phyloP scores from a whole-genome alignment of 2,113 vertebrate genomes.

The Podilymbus podiceps region DNA sequence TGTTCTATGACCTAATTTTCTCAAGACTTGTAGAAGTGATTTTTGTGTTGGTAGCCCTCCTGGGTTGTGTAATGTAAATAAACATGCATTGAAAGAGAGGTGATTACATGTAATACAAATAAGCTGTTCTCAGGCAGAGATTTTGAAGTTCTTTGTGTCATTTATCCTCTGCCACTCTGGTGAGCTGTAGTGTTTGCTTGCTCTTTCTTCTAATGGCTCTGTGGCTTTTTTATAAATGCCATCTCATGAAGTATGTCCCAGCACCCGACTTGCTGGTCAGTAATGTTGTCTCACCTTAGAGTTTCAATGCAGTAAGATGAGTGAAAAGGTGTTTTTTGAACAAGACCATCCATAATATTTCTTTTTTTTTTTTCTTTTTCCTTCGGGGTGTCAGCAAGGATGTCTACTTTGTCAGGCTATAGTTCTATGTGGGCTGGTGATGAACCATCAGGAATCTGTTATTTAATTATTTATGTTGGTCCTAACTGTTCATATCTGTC shows the following conservation, averaged over 20 bases:
- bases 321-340: background rate
- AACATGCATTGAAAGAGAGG: background rate
- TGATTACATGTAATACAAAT: background rate
- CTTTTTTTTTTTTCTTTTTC: background rate
- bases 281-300: background rate
- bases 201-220: background rate
- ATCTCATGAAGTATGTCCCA: background rate
- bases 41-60: background rate
- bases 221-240: background rate
- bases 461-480: background rate
- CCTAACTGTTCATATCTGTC: background rate
- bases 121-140: background rate
- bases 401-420: background rate
- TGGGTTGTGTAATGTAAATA: background rate
- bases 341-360: background rate
- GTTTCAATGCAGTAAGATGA: background rate
- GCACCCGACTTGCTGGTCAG: background rate
- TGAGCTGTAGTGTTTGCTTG: background rate
- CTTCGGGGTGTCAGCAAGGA: background rate
- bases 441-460: background rate
- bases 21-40: background rate
- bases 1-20: background rate
- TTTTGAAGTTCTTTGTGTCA: background rate
- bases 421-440: background rate
- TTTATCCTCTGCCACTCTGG: background rate